A percentile compares a stretch with the other conserved stretches of the same genome.
These are phyloP conservation scores for Syngnathoides biaculeatus DNA, from an alignment of 2,113 vertebrate species.

Conservation along the genomic window DNA sequence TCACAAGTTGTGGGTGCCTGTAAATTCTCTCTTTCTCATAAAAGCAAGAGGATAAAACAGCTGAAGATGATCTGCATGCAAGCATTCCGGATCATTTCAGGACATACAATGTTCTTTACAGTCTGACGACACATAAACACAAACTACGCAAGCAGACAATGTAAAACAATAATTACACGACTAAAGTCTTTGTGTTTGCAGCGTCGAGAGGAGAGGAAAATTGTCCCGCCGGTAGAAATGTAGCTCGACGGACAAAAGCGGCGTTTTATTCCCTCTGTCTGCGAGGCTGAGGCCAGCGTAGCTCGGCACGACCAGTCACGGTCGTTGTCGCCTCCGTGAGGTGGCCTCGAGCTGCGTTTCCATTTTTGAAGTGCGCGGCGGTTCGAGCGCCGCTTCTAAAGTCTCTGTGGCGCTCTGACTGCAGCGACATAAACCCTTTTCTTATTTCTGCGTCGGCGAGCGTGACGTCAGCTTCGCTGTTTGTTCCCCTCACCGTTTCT, in stretches of 20 bases:
- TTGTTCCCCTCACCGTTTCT: slow-evolving; percentile 17
- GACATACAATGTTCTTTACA: neutral
- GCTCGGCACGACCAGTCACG: neutral
- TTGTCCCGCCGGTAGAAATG: neutral
- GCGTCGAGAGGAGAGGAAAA: neutral
- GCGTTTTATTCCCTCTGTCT: neutral
- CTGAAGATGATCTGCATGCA: slow-evolving; percentile 7
- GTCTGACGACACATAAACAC: neutral
- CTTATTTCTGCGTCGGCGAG: neutral
- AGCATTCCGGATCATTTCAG: neutral
- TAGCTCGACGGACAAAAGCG: neutral
- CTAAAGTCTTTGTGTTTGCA: neutral
- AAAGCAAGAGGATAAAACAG: neutral
- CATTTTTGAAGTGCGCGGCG: slow-evolving; percentile 25
- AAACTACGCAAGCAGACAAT: neutral
- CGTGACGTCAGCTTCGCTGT: slow-evolving; percentile 18
- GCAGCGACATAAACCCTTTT: slow-evolving; percentile 29
- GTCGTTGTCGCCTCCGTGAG: neutral
- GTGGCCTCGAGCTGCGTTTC: slow-evolving; percentile 15
- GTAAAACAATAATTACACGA: slow-evolving; percentile 4
- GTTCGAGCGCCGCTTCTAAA: slow-evolving; percentile 12
- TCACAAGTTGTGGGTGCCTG: too few relatives aligned
- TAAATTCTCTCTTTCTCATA: neutral
- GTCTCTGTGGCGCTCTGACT: neutral
- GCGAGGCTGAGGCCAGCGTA: neutral